Evolutionary conservation across 2,888 invertebrate species (phyloP).

Genomic region (Laothoe populi): DNA sequence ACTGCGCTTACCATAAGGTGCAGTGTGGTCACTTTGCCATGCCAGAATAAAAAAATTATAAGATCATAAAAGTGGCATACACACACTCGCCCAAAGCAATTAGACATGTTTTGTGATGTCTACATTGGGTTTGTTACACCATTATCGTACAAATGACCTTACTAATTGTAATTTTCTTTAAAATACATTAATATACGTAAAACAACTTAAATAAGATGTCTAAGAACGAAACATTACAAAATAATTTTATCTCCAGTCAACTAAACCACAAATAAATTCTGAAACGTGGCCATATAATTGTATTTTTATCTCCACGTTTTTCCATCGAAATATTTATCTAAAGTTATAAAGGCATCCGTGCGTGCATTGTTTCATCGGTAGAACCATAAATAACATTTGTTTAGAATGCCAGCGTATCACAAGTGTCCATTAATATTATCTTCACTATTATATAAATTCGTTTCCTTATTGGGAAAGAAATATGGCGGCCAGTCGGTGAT

Average conservation of each 20-base stretch:
- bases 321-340: neutral
- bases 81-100: no score
- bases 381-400: slow-evolving; percentile 19
- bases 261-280: slow-evolving; percentile 4
- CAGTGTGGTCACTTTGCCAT: no score
- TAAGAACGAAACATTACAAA: neutral
- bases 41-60: no score
- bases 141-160: no score
- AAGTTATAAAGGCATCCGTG: slow-evolving; percentile 16
- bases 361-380: slow-evolving; percentile 2
- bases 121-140: no score
- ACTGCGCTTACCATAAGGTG: no score
- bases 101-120: no score
- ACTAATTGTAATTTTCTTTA: no score
- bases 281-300: neutral
- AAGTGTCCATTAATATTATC: slow-evolving; percentile 28
- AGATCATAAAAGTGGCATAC: no score
- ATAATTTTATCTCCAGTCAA: neutral
- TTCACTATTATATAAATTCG: slow-evolving; percentile 28
- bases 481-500: slow-evolving; percentile 38
- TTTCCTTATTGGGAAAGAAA: slow-evolving; percentile 41
- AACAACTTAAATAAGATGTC: neutral
- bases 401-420: slow-evolving; percentile 24
- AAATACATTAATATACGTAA: no score
- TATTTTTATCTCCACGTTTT: slow-evolving; percentile 7